Percentiles rank a stretch among this genome's conserved stretches.
Conservation (phyloP, 2,113 vertebrate genomes). For the Pheucticus melanocephalus region DNA sequence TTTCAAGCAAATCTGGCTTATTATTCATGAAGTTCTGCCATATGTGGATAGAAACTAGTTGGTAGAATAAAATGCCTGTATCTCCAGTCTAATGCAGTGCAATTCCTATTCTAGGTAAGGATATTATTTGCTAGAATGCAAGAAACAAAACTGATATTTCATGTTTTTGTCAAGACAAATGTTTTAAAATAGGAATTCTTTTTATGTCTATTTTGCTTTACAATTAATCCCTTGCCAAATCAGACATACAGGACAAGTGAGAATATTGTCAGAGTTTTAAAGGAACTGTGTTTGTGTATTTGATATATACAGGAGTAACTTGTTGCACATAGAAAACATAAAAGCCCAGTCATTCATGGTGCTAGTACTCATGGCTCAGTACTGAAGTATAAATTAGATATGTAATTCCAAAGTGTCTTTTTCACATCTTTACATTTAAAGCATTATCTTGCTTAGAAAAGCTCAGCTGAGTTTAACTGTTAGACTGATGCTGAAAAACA, state of each 20-base stretch:
- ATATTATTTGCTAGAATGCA: background rate
- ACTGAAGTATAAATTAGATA: background rate
- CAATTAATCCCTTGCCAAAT: background rate
- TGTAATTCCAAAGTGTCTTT: background rate
- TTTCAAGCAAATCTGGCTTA: background rate
- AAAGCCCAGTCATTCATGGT: background rate
- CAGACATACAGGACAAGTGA: background rate
- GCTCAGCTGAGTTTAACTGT: background rate
- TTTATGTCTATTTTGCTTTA: background rate
- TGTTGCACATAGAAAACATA: background rate
- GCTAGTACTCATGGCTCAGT: background rate
- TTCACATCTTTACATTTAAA: background rate
- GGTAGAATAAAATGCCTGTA: background rate
- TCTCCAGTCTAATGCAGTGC: background rate
- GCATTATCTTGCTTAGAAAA: background rate
- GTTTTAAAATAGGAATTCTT: background rate
- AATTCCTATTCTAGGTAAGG: background rate
- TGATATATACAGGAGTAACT: background rate
- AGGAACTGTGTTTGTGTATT: background rate
- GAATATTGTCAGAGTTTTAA: background rate
- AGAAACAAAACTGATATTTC: background rate
- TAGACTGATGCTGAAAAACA: conserved; percentile 7
- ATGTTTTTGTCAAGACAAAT: background rate
- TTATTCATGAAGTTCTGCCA: background rate
- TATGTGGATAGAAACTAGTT: background rate